phyloP scores from a whole-genome alignment of 2,113 vertebrate species.

The Sorex fumeus region DNA sequence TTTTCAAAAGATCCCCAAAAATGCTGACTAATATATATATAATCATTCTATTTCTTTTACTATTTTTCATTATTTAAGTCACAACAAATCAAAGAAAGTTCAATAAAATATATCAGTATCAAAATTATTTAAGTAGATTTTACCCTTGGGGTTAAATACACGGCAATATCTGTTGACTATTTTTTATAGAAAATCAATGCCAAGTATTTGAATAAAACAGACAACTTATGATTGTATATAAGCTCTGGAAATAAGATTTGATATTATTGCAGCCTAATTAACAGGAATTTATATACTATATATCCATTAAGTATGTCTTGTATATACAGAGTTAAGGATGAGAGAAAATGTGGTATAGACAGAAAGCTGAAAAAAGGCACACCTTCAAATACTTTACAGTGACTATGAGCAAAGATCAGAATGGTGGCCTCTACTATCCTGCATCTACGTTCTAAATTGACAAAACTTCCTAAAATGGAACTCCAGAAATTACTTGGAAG shows the following conservation, averaged over 20 bases:
- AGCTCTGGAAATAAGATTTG: slow-evolving; percentile 41
- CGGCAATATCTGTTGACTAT: slow-evolving; percentile 27
- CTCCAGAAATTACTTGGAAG: background rate
- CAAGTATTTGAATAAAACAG: slow-evolving; percentile 58
- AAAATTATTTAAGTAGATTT: slow-evolving; percentile 15
- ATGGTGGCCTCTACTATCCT: background rate
- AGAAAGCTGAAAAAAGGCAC: slow-evolving; percentile 55
- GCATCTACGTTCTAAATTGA: background rate
- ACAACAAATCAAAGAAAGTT: slow-evolving; percentile 63
- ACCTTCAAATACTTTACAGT: slow-evolving; percentile 60
- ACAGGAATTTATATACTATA: no score
- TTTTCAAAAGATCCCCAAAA: slow-evolving; percentile 26
- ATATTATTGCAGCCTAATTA: slow-evolving; percentile 72
- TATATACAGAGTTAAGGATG: slow-evolving; percentile 58
- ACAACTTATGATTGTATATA: slow-evolving; percentile 52
- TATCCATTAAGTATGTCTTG: slow-evolving; percentile 35
- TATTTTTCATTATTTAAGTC: background rate
- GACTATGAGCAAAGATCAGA: slow-evolving; percentile 52
- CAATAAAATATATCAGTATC: background rate
- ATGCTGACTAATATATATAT: slow-evolving; percentile 36
- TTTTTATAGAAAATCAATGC: slow-evolving; percentile 58
- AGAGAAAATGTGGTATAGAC: slow-evolving; percentile 57
- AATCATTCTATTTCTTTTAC: slow-evolving; percentile 51
- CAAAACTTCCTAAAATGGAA: slow-evolving; percentile 42
- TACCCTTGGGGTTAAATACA: slow-evolving; percentile 21